Conservation (phyloP, 2,113 vertebrate genomes). For the Aythya baeri region DNA sequence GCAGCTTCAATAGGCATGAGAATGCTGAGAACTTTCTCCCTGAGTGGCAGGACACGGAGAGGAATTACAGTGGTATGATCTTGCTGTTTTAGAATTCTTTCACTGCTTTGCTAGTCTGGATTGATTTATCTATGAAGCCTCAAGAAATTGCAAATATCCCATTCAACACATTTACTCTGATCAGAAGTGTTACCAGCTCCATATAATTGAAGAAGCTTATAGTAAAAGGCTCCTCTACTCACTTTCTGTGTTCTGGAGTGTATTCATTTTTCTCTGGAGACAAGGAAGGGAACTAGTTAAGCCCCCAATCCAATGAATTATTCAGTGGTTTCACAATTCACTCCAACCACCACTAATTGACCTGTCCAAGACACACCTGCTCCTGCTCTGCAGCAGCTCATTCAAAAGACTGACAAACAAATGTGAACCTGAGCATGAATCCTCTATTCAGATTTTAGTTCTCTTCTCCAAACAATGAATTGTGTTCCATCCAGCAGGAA, state of each 20-base stretch:
- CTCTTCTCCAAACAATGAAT: background rate
- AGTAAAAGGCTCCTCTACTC: background rate
- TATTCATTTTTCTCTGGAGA: conserved; percentile 9
- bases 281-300: background rate
- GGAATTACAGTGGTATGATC: background rate
- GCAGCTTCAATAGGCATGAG: background rate
- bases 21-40: background rate
- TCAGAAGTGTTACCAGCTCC: background rate
- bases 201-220: background rate
- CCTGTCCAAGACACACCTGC: background rate
- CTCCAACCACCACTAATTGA: background rate
- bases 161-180: background rate
- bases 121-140: background rate
- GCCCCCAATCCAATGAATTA: background rate
- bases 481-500: background rate
- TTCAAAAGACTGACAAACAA: background rate
- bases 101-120: background rate
- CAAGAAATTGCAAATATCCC: background rate
- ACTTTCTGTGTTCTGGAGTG: background rate
- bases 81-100: background rate
- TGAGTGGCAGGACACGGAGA: background rate
- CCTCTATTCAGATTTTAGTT: background rate
- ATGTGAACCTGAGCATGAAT: background rate
- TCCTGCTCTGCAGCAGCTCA: background rate
- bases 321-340: background rate